Conservation (phyloP, 2,888 invertebrate genomes). For the Cyaniris semiargus region DNA sequence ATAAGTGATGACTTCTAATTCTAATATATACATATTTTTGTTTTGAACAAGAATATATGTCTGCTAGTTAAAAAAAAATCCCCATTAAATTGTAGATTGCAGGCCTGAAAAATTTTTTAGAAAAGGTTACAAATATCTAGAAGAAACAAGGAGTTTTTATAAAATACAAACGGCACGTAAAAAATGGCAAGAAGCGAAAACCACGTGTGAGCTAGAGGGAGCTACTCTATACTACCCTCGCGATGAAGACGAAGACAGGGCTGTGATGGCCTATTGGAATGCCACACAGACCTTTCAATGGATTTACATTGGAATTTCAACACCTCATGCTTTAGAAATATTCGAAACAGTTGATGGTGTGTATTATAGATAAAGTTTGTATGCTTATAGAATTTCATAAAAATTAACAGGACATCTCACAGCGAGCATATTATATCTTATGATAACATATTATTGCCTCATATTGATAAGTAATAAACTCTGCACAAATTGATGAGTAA, state of each 20-base stretch:
- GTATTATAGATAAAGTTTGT: slow-evolving; percentile 16
- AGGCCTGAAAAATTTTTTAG: slow-evolving; percentile 60
- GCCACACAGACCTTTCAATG: slow-evolving; percentile 46
- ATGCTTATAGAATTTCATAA: background rate
- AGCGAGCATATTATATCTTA: no score
- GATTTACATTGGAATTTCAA: slow-evolving; percentile 56
- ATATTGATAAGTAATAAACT: no score
- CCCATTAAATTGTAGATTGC: slow-evolving; percentile 51
- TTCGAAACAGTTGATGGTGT: slow-evolving; percentile 56
- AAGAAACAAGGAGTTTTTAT: slow-evolving; percentile 55
- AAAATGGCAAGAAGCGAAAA: slow-evolving; percentile 57
- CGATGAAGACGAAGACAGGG: slow-evolving; percentile 51
- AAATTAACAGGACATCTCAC: background rate
- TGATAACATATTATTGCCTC: no score
- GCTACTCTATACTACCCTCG: slow-evolving; percentile 59
- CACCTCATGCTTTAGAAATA: slow-evolving; percentile 51
- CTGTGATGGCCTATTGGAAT: slow-evolving; percentile 49
- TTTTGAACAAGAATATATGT: no score
- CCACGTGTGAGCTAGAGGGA: slow-evolving; percentile 57
- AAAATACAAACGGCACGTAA: slow-evolving; percentile 59
- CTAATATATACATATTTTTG: no score
- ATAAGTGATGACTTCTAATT: no score
- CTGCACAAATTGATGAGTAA: no score
- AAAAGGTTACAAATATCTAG: slow-evolving; percentile 58
- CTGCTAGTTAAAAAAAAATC: no score